A percentile compares a stretch with the other conserved stretches of the same genome.
phyloP scores from a whole-genome alignment of 2,113 vertebrate genomes.

The Acanthisitta chloris region DNA sequence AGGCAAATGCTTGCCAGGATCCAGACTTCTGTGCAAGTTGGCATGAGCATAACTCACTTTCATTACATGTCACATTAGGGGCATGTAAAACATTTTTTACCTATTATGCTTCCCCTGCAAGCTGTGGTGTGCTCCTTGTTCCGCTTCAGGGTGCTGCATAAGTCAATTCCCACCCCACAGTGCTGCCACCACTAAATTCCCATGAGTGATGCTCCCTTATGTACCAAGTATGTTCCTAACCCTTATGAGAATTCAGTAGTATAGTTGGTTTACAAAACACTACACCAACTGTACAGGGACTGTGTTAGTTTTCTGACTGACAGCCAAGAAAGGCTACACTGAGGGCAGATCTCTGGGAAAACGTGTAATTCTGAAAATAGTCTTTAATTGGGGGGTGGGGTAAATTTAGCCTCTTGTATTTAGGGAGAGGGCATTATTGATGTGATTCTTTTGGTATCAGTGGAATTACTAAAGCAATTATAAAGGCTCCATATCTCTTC shows the following conservation, averaged over 20 bases:
- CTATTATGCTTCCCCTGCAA: rapidly evolving
- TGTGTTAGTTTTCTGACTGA: neutral
- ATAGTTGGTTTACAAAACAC: neutral
- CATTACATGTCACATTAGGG: neutral
- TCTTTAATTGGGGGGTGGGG: neutral
- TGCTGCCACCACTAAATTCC: neutral
- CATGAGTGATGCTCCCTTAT: rapidly evolving
- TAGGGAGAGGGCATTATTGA: neutral
- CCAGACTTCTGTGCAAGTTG: neutral
- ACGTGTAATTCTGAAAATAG: neutral
- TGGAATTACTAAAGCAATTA: neutral
- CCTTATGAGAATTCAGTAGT: neutral
- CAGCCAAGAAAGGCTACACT: neutral
- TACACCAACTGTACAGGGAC: neutral
- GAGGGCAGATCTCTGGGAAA: neutral
- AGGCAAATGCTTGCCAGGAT: neutral
- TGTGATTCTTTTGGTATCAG: neutral
- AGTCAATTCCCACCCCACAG: neutral
- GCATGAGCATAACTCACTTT: neutral
- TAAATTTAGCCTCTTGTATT: neutral
- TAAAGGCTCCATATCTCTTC: neutral
- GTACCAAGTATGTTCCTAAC: neutral
- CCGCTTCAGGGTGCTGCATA: rapidly evolving
- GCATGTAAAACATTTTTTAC: neutral
- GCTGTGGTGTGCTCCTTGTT: neutral